Percentiles rank a stretch among this genome's conserved stretches.
Evolutionary conservation across 2,888 invertebrate species (phyloP).

Genomic region (Mayetiola destructor): DNA sequence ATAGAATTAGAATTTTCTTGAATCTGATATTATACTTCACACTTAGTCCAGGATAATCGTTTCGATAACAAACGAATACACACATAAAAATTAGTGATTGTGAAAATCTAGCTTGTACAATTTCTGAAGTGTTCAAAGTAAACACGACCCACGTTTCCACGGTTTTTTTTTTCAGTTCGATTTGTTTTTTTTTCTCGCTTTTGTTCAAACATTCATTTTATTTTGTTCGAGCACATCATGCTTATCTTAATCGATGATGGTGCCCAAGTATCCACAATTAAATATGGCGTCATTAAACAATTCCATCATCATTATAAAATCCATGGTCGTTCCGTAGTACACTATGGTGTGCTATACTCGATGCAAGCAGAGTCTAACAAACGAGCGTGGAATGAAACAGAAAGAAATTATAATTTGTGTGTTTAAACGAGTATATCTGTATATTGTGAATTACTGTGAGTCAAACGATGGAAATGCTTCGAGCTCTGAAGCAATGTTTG

Average conservation of each 20-base stretch:
- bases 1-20: too few relatives aligned
- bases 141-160: too few relatives aligned
- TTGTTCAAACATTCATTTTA: background rate
- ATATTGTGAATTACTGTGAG: background rate
- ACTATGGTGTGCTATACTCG: too few relatives aligned
- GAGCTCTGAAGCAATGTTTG: background rate
- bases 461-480: background rate
- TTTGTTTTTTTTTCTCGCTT: background rate
- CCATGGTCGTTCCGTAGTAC: too few relatives aligned
- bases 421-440: too few relatives aligned
- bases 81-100: background rate
- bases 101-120: too few relatives aligned
- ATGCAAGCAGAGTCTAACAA: too few relatives aligned
- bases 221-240: background rate
- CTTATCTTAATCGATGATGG: constrained; percentile 9
- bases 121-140: too few relatives aligned
- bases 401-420: background rate
- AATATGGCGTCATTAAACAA: constrained; percentile 5
- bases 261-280: constrained; percentile 9
- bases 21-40: too few relatives aligned
- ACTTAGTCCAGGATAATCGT: background rate
- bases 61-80: constrained; percentile 1
- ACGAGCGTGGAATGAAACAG: background rate
- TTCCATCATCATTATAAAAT: constrained; percentile 7
- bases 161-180: too few relatives aligned